Conservation (phyloP, 1,140 invertebrate genomes). For the Orussus abietinus region DNA sequence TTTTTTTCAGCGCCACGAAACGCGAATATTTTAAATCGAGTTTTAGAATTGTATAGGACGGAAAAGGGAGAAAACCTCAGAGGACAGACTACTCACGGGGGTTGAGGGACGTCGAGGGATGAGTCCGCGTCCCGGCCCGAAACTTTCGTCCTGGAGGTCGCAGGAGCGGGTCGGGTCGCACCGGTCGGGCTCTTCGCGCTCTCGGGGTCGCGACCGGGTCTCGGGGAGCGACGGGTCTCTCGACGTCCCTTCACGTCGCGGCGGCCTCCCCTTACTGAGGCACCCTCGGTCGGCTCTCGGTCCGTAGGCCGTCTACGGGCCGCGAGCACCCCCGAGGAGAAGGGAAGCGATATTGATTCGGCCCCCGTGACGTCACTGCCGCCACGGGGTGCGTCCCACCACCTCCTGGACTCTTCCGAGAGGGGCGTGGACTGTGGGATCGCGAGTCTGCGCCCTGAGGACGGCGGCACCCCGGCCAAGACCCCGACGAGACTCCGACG, state of each 20-base stretch:
- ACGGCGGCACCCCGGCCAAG: too few relatives aligned
- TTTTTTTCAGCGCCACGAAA: too few relatives aligned
- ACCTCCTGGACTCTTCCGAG: background rate
- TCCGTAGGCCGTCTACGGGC: conserved; percentile 10
- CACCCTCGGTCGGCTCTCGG: conserved; percentile 24
- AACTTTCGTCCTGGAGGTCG: too few relatives aligned
- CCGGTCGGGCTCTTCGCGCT: too few relatives aligned
- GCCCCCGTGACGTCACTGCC: conserved; percentile 42
- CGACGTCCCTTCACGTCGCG: conserved; percentile 42
- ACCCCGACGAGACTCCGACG: too few relatives aligned
- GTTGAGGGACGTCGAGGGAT: too few relatives aligned
- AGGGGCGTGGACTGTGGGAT: conserved; percentile 39
- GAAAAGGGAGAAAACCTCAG: too few relatives aligned
- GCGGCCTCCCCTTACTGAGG: conserved; percentile 50
- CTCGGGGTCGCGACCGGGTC: conserved; percentile 28
- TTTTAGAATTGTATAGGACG: too few relatives aligned
- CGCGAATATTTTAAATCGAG: too few relatives aligned
- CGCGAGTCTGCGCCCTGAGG: conserved; percentile 39
- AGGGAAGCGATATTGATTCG: conserved; percentile 45
- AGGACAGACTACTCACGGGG: too few relatives aligned
- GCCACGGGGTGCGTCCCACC: conserved; percentile 20
- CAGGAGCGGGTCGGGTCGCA: too few relatives aligned
- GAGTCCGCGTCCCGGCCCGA: too few relatives aligned
- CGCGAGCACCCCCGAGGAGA: conserved; percentile 19
- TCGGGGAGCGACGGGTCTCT: conserved; percentile 36